phyloP scores from a whole-genome alignment of 1,140 invertebrate species.

The Probaryconus sp. region DNA sequence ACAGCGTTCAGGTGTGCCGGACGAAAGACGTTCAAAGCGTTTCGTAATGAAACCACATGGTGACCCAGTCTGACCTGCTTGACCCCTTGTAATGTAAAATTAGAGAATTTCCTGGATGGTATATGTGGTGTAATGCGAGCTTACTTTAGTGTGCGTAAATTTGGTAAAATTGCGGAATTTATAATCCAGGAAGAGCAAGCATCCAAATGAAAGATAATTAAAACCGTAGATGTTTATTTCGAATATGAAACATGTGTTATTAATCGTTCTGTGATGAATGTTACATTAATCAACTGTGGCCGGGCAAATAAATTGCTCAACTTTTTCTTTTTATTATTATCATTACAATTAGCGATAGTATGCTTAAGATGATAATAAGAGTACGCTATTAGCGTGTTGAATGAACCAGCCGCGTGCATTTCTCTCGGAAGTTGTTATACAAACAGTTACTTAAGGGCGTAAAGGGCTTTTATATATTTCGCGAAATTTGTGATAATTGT shows the following conservation, averaged over 20 bases:
- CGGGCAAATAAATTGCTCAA: slow-evolving; percentile 11
- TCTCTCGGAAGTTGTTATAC: too few species aligned
- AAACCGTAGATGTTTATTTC: slow-evolving; percentile 40
- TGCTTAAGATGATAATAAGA: slow-evolving; percentile 1
- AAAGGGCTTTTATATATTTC: too few species aligned
- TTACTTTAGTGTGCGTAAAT: slow-evolving; percentile 42
- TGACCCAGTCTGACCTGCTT: slow-evolving; percentile 57
- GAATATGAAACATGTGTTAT: slow-evolving; percentile 26
- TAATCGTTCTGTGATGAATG: slow-evolving; percentile 20
- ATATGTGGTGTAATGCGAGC: slow-evolving; percentile 38
- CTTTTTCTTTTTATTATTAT: too few species aligned
- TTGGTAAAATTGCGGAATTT: slow-evolving; percentile 42
- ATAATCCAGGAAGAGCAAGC: slow-evolving; percentile 4
- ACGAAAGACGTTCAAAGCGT: slow-evolving; percentile 58
- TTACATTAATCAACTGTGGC: slow-evolving; percentile 3
- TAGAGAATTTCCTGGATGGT: slow-evolving; percentile 45
- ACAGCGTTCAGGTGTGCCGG: slow-evolving; percentile 62
- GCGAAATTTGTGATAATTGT: too few species aligned
- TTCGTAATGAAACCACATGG: slow-evolving; percentile 63
- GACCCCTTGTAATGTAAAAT: slow-evolving; percentile 55
- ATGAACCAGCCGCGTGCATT: too few species aligned
- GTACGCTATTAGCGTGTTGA: neutral
- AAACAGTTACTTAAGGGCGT: too few species aligned
- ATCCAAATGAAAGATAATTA: slow-evolving; percentile 27
- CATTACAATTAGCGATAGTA: neutral